Percentiles rank a stretch among this genome's conserved stretches.
phyloP scores from a whole-genome alignment of 2,888 invertebrate genomes.

The Plusia festucae region DNA sequence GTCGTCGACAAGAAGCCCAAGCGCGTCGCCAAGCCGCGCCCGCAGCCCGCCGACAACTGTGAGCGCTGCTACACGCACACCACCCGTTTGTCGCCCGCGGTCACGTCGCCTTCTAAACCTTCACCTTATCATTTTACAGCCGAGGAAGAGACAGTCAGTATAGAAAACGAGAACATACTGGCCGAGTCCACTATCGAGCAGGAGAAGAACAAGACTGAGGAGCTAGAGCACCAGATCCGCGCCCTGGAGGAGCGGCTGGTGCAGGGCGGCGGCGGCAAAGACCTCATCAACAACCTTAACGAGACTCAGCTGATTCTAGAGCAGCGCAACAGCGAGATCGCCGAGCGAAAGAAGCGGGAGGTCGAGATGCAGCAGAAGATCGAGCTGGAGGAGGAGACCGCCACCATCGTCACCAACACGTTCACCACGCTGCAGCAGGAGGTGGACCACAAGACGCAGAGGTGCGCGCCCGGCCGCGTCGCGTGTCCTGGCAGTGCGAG shows the following conservation, averaged over 20 bases:
- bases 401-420: conserved; percentile 96
- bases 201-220: conserved; percentile 92
- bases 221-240: conserved; percentile 93
- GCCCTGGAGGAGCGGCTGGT: conserved; percentile 98
- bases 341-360: conserved; percentile 95
- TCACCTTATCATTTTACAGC: conserved; percentile 57
- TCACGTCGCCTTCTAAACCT: not conserved
- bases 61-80: conserved; percentile 19
- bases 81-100: too few species aligned
- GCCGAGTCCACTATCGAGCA: conserved; percentile 89
- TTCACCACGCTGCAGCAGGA: conserved; percentile 98
- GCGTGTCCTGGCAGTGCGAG: too few species aligned
- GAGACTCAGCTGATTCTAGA: conserved; percentile 97
- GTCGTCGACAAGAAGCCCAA: conserved; percentile 65
- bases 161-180: conserved; percentile 85
- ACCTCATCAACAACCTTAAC: conserved; percentile 98
- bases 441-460: conserved; percentile 98
- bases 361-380: conserved; percentile 98
- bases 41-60: conserved; percentile 54
- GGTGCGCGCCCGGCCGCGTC: conserved; percentile 59
- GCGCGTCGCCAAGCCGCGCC: conserved; percentile 29
- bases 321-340: conserved; percentile 94
- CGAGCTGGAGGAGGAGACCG: conserved; percentile 97
- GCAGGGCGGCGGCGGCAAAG: conserved; percentile 94
- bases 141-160: conserved; percentile 80